These are phyloP conservation scores for Pristionchus arcanus DNA, from an alignment of 2,888 invertebrate genomes.

Conservation along the genomic window DNA sequence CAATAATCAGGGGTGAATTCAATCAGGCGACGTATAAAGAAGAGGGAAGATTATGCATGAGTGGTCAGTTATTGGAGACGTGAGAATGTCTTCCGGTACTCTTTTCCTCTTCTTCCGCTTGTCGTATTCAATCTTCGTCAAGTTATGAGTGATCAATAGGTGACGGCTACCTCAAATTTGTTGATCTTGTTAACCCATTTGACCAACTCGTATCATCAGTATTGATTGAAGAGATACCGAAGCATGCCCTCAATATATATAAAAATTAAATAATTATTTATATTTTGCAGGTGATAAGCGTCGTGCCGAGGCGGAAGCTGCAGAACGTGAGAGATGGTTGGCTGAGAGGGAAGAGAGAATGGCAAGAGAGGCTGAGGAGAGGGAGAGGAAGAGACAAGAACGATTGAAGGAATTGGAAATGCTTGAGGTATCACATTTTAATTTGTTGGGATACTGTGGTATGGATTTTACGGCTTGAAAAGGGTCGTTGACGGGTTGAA, in stretches of 20 bases:
- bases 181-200: no score
- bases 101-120: neutral
- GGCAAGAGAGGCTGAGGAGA: slow-evolving; percentile 53
- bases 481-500: neutral
- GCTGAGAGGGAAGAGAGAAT: slow-evolving; percentile 55
- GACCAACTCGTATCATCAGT: neutral
- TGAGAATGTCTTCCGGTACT: neutral
- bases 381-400: slow-evolving; percentile 52
- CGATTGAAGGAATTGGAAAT: slow-evolving; percentile 49
- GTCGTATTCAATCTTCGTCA: neutral
- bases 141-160: slow-evolving; percentile 4
- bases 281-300: slow-evolving; percentile 52
- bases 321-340: slow-evolving; percentile 47
- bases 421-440: neutral
- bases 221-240: neutral
- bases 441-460: neutral
- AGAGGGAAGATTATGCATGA: slow-evolving; percentile 53
- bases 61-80: slow-evolving; percentile 36
- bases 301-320: slow-evolving; percentile 36
- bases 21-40: slow-evolving; percentile 55
- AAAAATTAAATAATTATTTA: neutral
- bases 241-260: neutral
- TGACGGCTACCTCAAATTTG: neutral
- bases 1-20: slow-evolving; percentile 42
- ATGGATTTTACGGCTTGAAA: neutral